Evolutionary conservation across 2,888 invertebrate species (phyloP).

Genomic region (Sminthurinus aureus): DNA sequence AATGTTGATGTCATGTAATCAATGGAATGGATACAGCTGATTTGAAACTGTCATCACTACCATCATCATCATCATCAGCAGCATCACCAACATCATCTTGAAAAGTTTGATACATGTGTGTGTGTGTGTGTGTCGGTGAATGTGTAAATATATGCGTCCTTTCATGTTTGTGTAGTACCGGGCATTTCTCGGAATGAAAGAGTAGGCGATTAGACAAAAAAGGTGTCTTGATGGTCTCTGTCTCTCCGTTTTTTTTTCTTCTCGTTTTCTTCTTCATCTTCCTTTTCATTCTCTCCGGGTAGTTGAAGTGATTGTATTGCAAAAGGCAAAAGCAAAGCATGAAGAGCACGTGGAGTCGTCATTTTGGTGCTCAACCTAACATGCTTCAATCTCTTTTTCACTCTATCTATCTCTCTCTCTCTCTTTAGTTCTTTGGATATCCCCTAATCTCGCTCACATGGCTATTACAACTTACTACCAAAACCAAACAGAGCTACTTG

Average conservation of each 20-base stretch:
- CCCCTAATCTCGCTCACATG: conserved; percentile 38
- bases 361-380: conserved; percentile 45
- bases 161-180: neutral
- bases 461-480: neutral
- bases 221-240: conserved; percentile 21
- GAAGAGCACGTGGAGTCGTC: conserved; percentile 45
- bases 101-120: too few species aligned
- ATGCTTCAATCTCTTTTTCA: conserved; percentile 44
- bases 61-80: too few species aligned
- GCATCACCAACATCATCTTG: too few species aligned
- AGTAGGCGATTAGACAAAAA: neutral
- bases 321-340: conserved; percentile 28
- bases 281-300: conserved; percentile 17
- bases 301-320: conserved; percentile 39
- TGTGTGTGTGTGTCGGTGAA: too few species aligned
- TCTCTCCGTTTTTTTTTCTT: neutral
- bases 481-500: neutral
- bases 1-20: neutral
- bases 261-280: too few species aligned
- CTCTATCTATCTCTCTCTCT: too few species aligned
- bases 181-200: too few species aligned
- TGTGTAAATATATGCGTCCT: too few species aligned
- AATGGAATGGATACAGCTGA: conserved; percentile 27
- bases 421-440: conserved; percentile 31
- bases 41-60: conserved; percentile 20